Conservation (phyloP, 2,888 invertebrate species). For the Caenorhabditis wallacei region DNA sequence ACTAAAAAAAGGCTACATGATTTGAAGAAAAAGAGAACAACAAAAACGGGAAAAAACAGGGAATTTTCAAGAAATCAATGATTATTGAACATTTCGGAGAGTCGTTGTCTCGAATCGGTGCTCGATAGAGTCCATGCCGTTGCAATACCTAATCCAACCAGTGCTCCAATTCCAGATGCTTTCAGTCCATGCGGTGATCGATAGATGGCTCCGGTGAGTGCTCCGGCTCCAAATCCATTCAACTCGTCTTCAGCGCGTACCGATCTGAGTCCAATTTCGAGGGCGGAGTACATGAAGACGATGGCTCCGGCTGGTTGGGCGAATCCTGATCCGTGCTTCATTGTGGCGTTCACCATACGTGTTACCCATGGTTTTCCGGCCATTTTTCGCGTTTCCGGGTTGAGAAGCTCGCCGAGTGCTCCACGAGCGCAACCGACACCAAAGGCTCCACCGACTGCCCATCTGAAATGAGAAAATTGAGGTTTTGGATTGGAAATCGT, state of each 20-base stretch:
- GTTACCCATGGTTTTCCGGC: conserved; percentile 81
- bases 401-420: conserved; percentile 78
- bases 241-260: conserved; percentile 80
- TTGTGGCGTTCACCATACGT: conserved; percentile 81
- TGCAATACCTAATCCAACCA: conserved; percentile 74
- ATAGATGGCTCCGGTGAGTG: conserved; percentile 82
- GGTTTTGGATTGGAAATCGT: no score
- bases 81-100: conserved; percentile 76
- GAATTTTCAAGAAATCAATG: conserved; percentile 24
- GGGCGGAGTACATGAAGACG: conserved; percentile 80
- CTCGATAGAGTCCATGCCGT: conserved; percentile 77
- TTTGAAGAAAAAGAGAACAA: neutral
- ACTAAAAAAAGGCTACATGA: conserved; percentile 3
- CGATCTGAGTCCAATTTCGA: conserved; percentile 78
- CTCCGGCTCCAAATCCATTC: conserved; percentile 80
- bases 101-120: conserved; percentile 78
- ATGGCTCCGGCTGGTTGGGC: conserved; percentile 80
- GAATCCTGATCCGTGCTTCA: conserved; percentile 82
- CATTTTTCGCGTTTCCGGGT: conserved; percentile 79
- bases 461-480: conserved; percentile 46
- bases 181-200: conserved; percentile 80
- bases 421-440: conserved; percentile 79
- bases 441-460: conserved; percentile 80
- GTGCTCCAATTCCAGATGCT: conserved; percentile 76
- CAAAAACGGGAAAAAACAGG: conserved; percentile 1